These are phyloP conservation scores for Drosophila demipolita DNA, from an alignment of 2,888 invertebrate genomes.

Conservation along the genomic window DNA sequence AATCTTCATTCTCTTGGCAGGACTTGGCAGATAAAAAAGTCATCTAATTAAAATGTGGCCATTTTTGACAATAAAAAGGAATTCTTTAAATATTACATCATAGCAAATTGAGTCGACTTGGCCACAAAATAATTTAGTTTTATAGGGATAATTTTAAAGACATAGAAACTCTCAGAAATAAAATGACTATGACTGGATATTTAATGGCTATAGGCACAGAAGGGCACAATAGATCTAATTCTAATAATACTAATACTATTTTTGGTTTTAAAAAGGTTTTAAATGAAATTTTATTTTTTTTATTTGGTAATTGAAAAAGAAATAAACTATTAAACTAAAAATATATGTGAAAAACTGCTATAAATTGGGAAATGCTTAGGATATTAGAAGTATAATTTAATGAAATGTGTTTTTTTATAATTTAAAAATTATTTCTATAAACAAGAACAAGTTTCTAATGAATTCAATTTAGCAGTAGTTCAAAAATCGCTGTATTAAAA, in stretches of 20 bases:
- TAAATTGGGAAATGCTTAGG: no score
- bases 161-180: background rate
- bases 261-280: no score
- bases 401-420: background rate
- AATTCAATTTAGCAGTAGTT: no score
- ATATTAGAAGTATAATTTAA: no score
- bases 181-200: background rate
- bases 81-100: background rate
- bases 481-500: background rate
- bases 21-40: background rate
- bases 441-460: background rate
- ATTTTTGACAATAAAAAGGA: background rate
- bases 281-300: no score
- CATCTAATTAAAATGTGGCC: background rate
- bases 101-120: background rate
- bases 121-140: background rate
- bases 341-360: background rate
- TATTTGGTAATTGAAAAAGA: background rate
- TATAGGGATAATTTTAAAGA: background rate
- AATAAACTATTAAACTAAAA: background rate
- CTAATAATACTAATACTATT: no score
- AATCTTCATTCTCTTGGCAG: background rate
- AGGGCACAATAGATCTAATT: background rate
- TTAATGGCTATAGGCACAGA: background rate
- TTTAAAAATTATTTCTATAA: background rate